These are phyloP conservation scores for Neria commutata DNA, from an alignment of 2,888 invertebrate species.

Conservation along the genomic window DNA sequence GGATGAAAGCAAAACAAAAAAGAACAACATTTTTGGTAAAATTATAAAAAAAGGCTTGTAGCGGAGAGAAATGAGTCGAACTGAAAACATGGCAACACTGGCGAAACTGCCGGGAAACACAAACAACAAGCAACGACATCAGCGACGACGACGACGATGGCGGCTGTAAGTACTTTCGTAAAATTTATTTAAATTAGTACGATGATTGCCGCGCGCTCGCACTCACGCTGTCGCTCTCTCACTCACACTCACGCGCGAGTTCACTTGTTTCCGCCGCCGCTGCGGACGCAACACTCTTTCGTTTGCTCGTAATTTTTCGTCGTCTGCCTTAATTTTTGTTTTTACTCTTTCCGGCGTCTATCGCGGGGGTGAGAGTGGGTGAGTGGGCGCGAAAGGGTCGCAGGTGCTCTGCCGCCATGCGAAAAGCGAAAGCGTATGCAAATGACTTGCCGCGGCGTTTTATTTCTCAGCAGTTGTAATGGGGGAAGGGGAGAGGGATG, in stretches of 20 bases:
- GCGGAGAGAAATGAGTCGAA: not conserved
- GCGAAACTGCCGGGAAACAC: not conserved
- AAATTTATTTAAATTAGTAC: slow-evolving; percentile 47
- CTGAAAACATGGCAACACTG: not conserved
- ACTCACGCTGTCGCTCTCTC: not conserved
- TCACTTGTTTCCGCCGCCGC: not conserved
- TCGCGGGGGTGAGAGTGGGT: slow-evolving; percentile 22
- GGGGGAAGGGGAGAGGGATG: too few relatives aligned
- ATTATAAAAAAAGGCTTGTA: slow-evolving; percentile 14
- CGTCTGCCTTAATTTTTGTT: not conserved
- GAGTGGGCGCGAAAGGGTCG: slow-evolving; percentile 19
- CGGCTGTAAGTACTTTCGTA: slow-evolving; percentile 29
- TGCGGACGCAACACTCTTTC: not conserved
- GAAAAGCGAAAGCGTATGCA: too few relatives aligned
- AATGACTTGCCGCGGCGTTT: too few relatives aligned
- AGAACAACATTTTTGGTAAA: slow-evolving; percentile 4
- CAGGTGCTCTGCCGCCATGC: not conserved
- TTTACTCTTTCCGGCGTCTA: not conserved
- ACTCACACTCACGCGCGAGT: not conserved
- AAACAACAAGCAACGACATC: not conserved
- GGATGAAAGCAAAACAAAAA: not conserved
- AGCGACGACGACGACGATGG: not conserved
- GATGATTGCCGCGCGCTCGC: slow-evolving; percentile 47
- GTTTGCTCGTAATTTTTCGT: not conserved
- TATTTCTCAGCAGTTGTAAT: too few relatives aligned